Evolutionary conservation across 2,888 invertebrate species (phyloP), one percentile per base, ranked within the genome.

Genomic region (Holacanthella duospinosa): DNA sequence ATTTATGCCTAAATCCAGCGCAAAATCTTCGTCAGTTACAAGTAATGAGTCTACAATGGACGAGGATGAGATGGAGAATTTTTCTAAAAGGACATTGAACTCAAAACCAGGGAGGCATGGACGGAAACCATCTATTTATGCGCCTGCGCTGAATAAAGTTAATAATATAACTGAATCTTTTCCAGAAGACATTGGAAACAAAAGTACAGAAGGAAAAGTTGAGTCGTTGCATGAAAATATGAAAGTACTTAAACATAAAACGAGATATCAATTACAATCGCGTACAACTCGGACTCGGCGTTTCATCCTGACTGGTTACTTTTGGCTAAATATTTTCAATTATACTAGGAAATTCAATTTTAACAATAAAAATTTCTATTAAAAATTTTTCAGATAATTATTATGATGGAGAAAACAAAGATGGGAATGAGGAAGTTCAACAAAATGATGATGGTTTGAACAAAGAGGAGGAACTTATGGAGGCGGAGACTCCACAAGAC

Each of bases 401-500:
- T n/a, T n/a, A n/a, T n/a, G n/a, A n/a, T n/a, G n/a, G n/a, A n/a
- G n/a, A n/a, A n/a, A n/a, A n/a, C n/a, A n/a, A n/a, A n/a, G n/a
- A n/a, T n/a, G n/a, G n/a, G n/a, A n/a, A 63, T 27, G 29, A 56
- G 1, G 55, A 29, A 2, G 43, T 58, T n/a, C 29, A 29, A 21
- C 2, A 19, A 36, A 56, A 57, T 2, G 54, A 54, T 43, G 60
- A 61, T 1, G 58, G 56, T 44, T n/a, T n/a, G n/a, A n/a, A n/a
- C n/a, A n/a, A n/a, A n/a, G n/a, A n/a, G n/a, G 56, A 58, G 21
- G 66, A 55, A n/a, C 48, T 28, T 2, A 62, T 62, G 26, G 64
- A 60, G 3, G 64, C 59, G 19, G 53, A 58, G 19, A 61, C 62
- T 19, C 60, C 63, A 12, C 68, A 71, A n/a, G 71, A 71, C 25